Percentiles rank a stretch among this genome's conserved stretches.
phyloP scores from a whole-genome alignment of 2,888 invertebrate species.

The Andrena haemorrhoa region DNA sequence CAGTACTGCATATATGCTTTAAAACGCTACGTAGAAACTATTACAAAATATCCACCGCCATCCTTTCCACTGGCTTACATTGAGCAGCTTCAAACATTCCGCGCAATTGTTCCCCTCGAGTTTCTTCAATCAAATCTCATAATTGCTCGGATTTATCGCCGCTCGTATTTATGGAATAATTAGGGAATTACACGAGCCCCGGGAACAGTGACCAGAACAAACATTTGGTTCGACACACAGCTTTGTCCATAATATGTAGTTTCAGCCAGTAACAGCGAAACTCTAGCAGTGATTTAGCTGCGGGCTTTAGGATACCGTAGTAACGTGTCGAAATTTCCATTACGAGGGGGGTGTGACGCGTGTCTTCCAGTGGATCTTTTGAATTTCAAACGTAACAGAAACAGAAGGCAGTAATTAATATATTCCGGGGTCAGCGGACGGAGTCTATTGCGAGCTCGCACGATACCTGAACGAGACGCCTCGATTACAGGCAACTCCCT shows the following conservation, averaged over 20 bases:
- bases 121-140: no score
- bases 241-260: not conserved
- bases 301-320: not conserved
- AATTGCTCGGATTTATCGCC: no score
- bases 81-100: no score
- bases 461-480: constrained; percentile 58
- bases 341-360: not conserved
- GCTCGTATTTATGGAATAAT: no score
- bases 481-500: constrained; percentile 68
- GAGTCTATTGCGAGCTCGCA: constrained; percentile 55
- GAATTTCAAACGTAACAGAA: constrained; percentile 50
- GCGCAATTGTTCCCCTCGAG: no score
- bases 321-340: constrained; percentile 18
- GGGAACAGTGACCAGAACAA: not conserved
- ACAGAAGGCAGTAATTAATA: constrained; percentile 66
- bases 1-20: no score
- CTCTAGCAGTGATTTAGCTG: not conserved
- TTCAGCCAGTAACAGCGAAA: not conserved
- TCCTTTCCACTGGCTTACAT: no score
- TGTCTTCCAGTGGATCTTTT: constrained; percentile 34
- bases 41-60: no score
- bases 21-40: no score
- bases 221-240: not conserved
- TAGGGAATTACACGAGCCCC: no score
- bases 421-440: constrained; percentile 53